Evolutionary conservation across 1,140 invertebrate genomes (phyloP).

Genomic region (Drosophila oshimai): DNA sequence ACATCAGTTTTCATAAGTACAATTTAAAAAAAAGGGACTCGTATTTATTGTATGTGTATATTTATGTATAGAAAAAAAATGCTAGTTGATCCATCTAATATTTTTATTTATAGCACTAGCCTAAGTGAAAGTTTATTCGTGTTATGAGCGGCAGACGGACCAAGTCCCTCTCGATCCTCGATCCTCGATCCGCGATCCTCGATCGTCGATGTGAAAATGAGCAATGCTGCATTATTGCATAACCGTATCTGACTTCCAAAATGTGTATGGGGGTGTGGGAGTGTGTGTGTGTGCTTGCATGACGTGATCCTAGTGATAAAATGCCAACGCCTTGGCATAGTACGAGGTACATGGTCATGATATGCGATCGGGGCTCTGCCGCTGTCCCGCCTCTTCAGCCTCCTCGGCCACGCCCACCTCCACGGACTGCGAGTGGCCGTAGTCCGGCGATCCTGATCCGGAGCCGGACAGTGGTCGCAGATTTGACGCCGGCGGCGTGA

Average conservation of each 20-base stretch:
- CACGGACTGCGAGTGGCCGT: background rate
- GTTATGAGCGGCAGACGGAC: constrained; percentile 37
- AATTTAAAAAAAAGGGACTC: constrained; percentile 55
- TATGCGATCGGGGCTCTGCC: constrained; percentile 72
- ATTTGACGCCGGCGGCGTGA: constrained; percentile 72
- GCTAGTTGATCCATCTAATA: constrained; percentile 74
- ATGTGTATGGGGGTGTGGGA: background rate
- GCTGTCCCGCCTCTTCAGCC: constrained; percentile 21
- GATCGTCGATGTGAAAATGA: constrained; percentile 33
- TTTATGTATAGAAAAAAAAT: constrained; percentile 64
- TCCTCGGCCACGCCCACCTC: background rate
- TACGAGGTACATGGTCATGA: constrained; percentile 82
- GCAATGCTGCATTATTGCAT: constrained; percentile 46
- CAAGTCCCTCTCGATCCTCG: background rate
- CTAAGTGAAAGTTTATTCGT: constrained; percentile 56
- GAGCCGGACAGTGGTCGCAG: constrained; percentile 32
- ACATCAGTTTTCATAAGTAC: constrained; percentile 67
- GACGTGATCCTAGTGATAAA: constrained; percentile 57
- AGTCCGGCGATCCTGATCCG: constrained; percentile 53
- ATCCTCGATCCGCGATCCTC: background rate
- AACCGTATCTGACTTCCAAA: background rate
- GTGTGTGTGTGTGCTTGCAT: background rate
- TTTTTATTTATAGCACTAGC: constrained; percentile 69
- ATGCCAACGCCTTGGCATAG: constrained; percentile 77
- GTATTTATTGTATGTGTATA: constrained; percentile 28